These are phyloP conservation scores for Microplitis deprimator DNA, from an alignment of 2,888 invertebrate genomes.

Conservation along the genomic window DNA sequence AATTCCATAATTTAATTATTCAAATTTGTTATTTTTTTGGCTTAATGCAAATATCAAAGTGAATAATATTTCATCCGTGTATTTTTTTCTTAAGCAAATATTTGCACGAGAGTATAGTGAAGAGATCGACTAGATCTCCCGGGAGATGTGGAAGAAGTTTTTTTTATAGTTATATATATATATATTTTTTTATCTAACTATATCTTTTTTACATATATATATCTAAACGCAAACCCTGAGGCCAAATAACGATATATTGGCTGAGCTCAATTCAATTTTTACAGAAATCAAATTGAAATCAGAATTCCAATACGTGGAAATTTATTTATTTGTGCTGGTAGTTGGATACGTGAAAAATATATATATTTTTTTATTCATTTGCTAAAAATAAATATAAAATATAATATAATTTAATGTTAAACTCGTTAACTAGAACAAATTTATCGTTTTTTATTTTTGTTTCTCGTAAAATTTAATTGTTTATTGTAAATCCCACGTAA, in stretches of 20 bases:
- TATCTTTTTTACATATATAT: constrained; percentile 1
- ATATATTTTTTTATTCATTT: background rate
- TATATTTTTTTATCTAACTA: background rate
- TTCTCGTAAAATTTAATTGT: background rate
- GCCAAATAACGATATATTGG: constrained; percentile 4
- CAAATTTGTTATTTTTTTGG: background rate
- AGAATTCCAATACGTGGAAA: constrained; percentile 28
- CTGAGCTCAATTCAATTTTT: constrained; percentile 47
- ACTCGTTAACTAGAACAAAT: background rate
- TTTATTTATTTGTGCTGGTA: constrained; percentile 20
- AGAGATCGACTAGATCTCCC: constrained; percentile 6
- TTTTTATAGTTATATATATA: background rate
- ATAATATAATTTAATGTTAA: background rate
- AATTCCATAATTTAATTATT: background rate
- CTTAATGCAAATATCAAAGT: background rate
- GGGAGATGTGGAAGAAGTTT: background rate
- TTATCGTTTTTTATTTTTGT: background rate
- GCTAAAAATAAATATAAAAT: background rate
- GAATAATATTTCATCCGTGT: background rate
- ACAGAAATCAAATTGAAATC: constrained; percentile 49
- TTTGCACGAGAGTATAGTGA: background rate
- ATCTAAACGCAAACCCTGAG: background rate
- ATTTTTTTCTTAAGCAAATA: background rate
- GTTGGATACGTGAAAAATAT: background rate
- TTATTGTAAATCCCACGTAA: background rate